A percentile compares a stretch with the other conserved stretches of the same genome.
Conservation (phyloP, 2,888 invertebrate genomes). For the Sacculina carcini region DNA sequence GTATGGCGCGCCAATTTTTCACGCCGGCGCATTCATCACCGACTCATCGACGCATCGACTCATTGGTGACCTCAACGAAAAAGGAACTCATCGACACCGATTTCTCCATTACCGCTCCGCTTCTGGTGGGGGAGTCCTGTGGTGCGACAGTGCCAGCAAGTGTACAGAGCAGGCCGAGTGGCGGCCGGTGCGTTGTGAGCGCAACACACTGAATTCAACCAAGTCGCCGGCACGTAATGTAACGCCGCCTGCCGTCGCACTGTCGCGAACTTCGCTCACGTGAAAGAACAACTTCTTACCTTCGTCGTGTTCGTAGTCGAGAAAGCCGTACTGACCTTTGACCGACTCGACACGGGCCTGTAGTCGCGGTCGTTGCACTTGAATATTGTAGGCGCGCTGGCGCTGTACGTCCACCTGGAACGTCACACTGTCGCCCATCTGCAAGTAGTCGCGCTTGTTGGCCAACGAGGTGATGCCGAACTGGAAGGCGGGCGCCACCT, state of each 20-base stretch:
- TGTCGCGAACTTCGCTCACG: slow-evolving; percentile 81
- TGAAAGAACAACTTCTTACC: slow-evolving; percentile 80
- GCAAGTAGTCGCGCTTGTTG: slow-evolving; percentile 69
- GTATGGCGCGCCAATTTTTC: too few relatives aligned
- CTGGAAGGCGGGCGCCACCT: slow-evolving; percentile 29
- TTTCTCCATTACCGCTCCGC: too few relatives aligned
- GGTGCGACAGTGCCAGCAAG: too few relatives aligned
- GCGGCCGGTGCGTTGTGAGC: slow-evolving; percentile 81
- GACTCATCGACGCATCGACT: too few relatives aligned
- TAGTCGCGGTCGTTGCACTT: slow-evolving; percentile 57
- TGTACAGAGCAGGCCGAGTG: slow-evolving; percentile 85
- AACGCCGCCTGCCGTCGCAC: too few relatives aligned
- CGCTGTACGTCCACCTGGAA: slow-evolving; percentile 38
- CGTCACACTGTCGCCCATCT: slow-evolving; percentile 63
- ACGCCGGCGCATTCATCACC: too few relatives aligned
- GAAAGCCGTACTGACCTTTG: slow-evolving; percentile 75
- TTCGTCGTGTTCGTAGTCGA: slow-evolving; percentile 72
- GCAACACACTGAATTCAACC: slow-evolving; percentile 83
- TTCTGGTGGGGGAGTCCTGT: too few relatives aligned
- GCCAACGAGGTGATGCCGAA: slow-evolving; percentile 82
- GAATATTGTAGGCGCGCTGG: slow-evolving; percentile 46
- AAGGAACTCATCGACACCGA: too few relatives aligned
- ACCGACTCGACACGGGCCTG: slow-evolving; percentile 74
- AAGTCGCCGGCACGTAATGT: slow-evolving; percentile 65
- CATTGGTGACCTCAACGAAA: too few relatives aligned